Base-by-base conservation (phyloP, 1,140 invertebrate genomes). In the Pollicipes pollicipes region DNA sequence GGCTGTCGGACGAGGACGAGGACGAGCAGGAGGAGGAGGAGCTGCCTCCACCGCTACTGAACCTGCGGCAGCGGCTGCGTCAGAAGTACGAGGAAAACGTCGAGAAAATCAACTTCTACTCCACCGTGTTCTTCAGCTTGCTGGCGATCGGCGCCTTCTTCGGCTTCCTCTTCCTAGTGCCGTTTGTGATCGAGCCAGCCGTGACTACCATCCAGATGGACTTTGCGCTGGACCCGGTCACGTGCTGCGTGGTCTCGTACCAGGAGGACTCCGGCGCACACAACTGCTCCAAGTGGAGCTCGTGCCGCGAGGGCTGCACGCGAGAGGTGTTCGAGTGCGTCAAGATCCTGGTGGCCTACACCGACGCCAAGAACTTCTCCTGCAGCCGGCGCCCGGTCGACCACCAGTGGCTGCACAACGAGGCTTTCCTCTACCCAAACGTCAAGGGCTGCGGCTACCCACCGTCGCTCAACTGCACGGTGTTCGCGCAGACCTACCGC, bases 391-490 rank as follows among this genome's bases (percentile, higher is more conserved):
- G 58, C 0, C 69, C 72, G 10, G 69, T 72, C 30, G 28, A 64
- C 3, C 66, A 69, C 29, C 28, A 66, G 0, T 74, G 74, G 74
- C 71, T 70, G 74, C 6, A 88, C 86, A 3, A 85, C 70, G 88
- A 87, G 70, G 90, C 91, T 27, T 85, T 86, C 72, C 82, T 94
- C 35, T 89, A 89, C 76, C 91, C 91, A 10, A 94, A 94, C 80
- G 90, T 93, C 58, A 93, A 93, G 81, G 87, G 88, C 72, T 90
- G 91, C 79, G 90, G 91, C 72, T 93, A 94, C 80, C 91, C 91
- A 74, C 91, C 91, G 69, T 87, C 89, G 80, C 83, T 93, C 75
- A 91, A 93, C 80, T 93, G 91, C 82, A 88, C 87, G 75, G 85
- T 88, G 78, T 93, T 91, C 83, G 83, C 87, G 74, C 84, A 86